phyloP scores from a whole-genome alignment of 1,140 invertebrate genomes.

The Ceratina calcarata region DNA sequence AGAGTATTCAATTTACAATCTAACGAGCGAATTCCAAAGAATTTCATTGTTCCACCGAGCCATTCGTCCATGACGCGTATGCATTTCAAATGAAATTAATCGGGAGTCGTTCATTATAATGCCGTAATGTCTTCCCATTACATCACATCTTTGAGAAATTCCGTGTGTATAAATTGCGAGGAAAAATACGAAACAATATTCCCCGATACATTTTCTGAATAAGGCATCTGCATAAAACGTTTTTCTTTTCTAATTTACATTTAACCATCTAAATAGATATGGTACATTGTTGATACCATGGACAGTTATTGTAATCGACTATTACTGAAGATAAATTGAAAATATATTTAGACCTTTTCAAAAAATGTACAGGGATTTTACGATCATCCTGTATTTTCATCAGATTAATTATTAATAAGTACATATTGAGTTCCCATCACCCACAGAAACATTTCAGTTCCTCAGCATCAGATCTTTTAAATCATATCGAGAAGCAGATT shows the following conservation, averaged over 20 bases:
- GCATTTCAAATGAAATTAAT: constrained; percentile 25
- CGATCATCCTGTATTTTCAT: neutral
- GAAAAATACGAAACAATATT: neutral
- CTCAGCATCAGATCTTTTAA: neutral
- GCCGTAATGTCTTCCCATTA: neutral
- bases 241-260: too few relatives aligned
- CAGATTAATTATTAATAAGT: neutral
- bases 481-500: neutral
- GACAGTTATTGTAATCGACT: too few relatives aligned
- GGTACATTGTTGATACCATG: too few relatives aligned
- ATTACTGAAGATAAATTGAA: too few relatives aligned
- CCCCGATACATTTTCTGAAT: too few relatives aligned
- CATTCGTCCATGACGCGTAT: neutral
- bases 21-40: constrained; percentile 30
- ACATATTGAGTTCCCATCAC: constrained; percentile 26
- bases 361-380: too few relatives aligned
- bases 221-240: too few relatives aligned
- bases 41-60: constrained; percentile 11
- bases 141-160: neutral
- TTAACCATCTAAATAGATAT: too few relatives aligned
- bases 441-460: constrained; percentile 3
- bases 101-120: constrained; percentile 4
- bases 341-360: too few relatives aligned
- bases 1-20: neutral
- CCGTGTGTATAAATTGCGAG: neutral